Evolutionary conservation across 2,797 vertebrate genomes (phyloP).

Genomic region (Pantherophis vulpinus): DNA sequence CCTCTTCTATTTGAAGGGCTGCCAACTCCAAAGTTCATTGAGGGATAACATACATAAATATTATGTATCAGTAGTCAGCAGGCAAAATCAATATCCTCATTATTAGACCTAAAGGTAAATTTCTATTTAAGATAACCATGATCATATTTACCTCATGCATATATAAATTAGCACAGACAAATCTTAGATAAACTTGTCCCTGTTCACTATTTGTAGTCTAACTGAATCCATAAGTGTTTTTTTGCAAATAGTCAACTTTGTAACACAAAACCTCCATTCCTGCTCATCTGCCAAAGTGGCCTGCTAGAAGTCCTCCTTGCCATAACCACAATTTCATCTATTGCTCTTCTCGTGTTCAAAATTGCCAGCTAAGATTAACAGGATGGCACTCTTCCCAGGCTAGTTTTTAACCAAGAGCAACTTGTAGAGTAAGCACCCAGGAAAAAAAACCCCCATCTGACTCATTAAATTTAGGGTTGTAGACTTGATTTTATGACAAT

Average conservation of each 20-base stretch:
- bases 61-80: not conserved
- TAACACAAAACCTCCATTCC: not conserved
- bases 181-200: not conserved
- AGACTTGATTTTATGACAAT: not conserved
- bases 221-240: not conserved
- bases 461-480: not conserved
- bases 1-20: not conserved
- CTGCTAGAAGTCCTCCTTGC: not conserved
- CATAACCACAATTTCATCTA: not conserved
- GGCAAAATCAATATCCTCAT: not conserved
- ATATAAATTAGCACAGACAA: not conserved
- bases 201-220: not conserved
- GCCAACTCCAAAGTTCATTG: not conserved
- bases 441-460: not conserved
- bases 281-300: not conserved
- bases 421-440: not conserved
- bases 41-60: not conserved
- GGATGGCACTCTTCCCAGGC: not conserved
- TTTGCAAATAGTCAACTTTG: not conserved
- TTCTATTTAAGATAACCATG: not conserved
- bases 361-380: not conserved
- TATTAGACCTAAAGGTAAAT: not conserved
- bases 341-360: not conserved
- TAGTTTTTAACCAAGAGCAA: not conserved
- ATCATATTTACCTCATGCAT: not conserved